phyloP scores from a whole-genome alignment of 2,113 vertebrate genomes.

The Callionymus lyra region DNA sequence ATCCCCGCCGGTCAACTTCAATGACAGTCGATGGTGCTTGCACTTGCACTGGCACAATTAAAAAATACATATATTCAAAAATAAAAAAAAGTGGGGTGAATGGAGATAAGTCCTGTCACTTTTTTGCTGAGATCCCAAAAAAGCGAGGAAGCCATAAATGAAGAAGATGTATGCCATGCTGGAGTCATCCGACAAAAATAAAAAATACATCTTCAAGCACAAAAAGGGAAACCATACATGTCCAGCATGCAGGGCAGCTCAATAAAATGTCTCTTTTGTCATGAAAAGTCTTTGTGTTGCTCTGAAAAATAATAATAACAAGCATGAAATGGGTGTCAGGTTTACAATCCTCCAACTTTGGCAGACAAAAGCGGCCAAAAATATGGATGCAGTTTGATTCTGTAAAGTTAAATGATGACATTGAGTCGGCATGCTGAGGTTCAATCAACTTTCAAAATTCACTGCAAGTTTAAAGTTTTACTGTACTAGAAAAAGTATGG shows the following conservation, averaged over 20 bases:
- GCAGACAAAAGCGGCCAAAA: slow-evolving; percentile 56
- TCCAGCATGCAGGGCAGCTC: slow-evolving; percentile 98
- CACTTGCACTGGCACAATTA: too few species aligned
- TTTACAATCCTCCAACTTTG: slow-evolving; percentile 79
- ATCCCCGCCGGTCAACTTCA: slow-evolving; percentile 74
- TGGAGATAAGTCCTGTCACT: slow-evolving; percentile 77
- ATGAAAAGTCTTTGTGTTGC: slow-evolving; percentile 75
- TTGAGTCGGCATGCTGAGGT: slow-evolving; percentile 54
- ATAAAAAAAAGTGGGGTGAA: slow-evolving; percentile 63
- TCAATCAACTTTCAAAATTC: slow-evolving; percentile 49
- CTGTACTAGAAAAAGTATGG: slow-evolving; percentile 43
- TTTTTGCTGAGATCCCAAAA: slow-evolving; percentile 90
- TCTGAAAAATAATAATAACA: slow-evolving; percentile 86
- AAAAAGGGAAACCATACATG: slow-evolving; percentile 81
- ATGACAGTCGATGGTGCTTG: slow-evolving; percentile 68
- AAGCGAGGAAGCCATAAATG: slow-evolving; percentile 85
- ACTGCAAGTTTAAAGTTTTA: slow-evolving; percentile 22
- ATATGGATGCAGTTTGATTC: slow-evolving; percentile 72
- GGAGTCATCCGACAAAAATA: slow-evolving; percentile 78
- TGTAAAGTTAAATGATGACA: slow-evolving; percentile 71
- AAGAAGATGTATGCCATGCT: slow-evolving; percentile 96
- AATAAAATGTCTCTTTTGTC: slow-evolving; percentile 77
- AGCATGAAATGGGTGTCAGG: slow-evolving; percentile 89
- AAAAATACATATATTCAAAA: too few species aligned
- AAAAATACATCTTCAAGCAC: slow-evolving; percentile 32